Evolutionary conservation across 2,888 invertebrate species (phyloP).

Genomic region (Steinernema scapterisci): DNA sequence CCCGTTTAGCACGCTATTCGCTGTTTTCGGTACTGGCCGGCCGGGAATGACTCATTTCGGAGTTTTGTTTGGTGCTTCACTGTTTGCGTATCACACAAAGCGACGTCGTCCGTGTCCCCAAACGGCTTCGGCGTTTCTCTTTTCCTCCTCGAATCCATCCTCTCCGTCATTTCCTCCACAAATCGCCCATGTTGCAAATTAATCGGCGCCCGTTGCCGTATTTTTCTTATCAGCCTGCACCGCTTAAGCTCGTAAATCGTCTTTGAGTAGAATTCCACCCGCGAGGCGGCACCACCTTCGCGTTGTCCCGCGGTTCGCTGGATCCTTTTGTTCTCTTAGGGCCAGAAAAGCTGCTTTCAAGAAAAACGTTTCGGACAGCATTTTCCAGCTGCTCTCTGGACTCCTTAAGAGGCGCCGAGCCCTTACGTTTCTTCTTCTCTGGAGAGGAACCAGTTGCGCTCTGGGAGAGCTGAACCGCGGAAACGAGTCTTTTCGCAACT

Average conservation of each 20-base stretch:
- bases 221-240: not conserved
- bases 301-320: not conserved
- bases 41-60: not conserved
- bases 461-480: too few species aligned
- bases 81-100: not conserved
- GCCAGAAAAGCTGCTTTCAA: not conserved
- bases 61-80: not conserved
- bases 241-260: conserved; percentile 1
- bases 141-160: not conserved
- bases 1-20: too few species aligned
- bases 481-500: conserved; percentile 11
- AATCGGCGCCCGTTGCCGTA: conserved; percentile 12
- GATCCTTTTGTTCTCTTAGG: not conserved
- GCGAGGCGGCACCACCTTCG: not conserved
- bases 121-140: not conserved
- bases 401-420: too few species aligned
- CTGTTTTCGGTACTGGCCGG: too few species aligned
- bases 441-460: too few species aligned
- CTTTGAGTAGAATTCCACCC: conserved; percentile 5
- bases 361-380: too few species aligned
- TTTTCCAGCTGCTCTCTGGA: too few species aligned
- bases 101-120: not conserved
- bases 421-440: too few species aligned
- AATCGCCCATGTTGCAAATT: not conserved
- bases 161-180: not conserved